A percentile compares a stretch with the other conserved stretches of the same genome.
phyloP scores from a whole-genome alignment of 1,140 invertebrate species.

The Drosophila littoralis region DNA sequence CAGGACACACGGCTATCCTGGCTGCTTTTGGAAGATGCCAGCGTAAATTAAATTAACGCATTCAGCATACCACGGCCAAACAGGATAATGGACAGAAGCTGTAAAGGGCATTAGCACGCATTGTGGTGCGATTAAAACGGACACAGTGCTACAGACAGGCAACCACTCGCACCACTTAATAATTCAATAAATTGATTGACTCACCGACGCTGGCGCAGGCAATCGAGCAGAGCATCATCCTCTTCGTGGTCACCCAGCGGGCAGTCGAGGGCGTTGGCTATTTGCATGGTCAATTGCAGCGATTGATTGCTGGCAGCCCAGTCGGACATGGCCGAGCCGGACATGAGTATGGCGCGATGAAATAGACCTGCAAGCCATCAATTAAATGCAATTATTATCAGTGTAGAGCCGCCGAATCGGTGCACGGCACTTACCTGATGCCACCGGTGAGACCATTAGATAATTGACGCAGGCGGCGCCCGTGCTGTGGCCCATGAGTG shows the following conservation, averaged over 20 bases:
- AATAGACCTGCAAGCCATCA: slow-evolving; percentile 89
- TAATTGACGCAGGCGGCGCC: slow-evolving; percentile 96
- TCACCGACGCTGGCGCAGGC: slow-evolving; percentile 87
- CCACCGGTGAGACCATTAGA: slow-evolving; percentile 93
- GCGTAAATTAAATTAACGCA: slow-evolving; percentile 50
- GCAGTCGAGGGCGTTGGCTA: slow-evolving; percentile 92
- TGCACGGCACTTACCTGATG: slow-evolving; percentile 86
- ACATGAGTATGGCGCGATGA: slow-evolving; percentile 96
- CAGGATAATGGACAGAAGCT: slow-evolving; percentile 19
- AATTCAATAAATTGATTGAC: slow-evolving; percentile 67
- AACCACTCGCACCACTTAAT: slow-evolving; percentile 66
- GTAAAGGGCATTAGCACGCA: slow-evolving; percentile 44
- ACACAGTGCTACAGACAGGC: not conserved
- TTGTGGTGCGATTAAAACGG: slow-evolving; percentile 54
- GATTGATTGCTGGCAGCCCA: slow-evolving; percentile 95
- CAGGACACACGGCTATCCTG: slow-evolving; percentile 9
- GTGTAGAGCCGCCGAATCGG: not conserved
- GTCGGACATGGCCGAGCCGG: slow-evolving; percentile 95
- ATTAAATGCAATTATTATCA: slow-evolving; percentile 44
- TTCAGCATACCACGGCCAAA: slow-evolving; percentile 7
- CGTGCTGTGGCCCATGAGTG: slow-evolving; percentile 96
- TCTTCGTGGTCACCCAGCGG: slow-evolving; percentile 84
- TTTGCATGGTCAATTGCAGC: slow-evolving; percentile 90
- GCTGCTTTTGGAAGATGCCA: slow-evolving; percentile 38
- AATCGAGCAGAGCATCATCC: slow-evolving; percentile 86